phyloP scores from a whole-genome alignment of 2,888 invertebrate genomes.

The Diaperis boleti region DNA sequence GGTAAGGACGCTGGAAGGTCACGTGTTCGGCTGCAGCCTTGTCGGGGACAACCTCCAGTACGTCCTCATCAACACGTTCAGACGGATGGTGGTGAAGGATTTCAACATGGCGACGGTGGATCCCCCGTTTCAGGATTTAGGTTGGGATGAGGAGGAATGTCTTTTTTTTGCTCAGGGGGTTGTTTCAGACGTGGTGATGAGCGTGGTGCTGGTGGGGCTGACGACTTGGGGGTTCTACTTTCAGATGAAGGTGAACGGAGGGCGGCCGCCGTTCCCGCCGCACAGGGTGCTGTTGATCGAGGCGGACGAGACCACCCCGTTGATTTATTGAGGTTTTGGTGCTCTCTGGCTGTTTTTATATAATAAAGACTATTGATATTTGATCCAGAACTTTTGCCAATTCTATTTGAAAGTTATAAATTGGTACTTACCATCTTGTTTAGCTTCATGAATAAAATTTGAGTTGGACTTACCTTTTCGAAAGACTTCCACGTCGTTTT shows the following conservation, averaged over 20 bases:
- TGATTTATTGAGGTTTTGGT: too few species aligned
- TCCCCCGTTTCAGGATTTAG: constrained; percentile 73
- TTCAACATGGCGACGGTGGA: constrained; percentile 72
- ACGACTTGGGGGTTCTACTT: constrained; percentile 68
- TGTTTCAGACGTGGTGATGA: constrained; percentile 72
- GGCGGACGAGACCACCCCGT: constrained; percentile 16
- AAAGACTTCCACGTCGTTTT: too few species aligned
- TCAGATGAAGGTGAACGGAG: constrained; percentile 70
- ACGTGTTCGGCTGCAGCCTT: constrained; percentile 74
- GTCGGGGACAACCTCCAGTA: constrained; percentile 77
- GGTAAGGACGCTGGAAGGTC: constrained; percentile 69
- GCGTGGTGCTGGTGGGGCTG: constrained; percentile 70
- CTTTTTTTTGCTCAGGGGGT: constrained; percentile 45
- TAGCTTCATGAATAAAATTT: too few species aligned
- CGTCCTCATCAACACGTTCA: constrained; percentile 75
- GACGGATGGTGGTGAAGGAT: constrained; percentile 72
- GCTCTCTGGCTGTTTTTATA: too few species aligned
- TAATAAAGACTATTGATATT: too few species aligned
- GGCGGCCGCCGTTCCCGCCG: constrained; percentile 75
- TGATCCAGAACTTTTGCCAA: too few species aligned
- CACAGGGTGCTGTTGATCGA: constrained; percentile 47
- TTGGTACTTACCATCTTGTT: too few species aligned
- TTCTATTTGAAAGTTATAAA: too few species aligned
- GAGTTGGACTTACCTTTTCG: too few species aligned
- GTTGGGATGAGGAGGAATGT: constrained; percentile 63